These are phyloP conservation scores for Aphrophora alni DNA, from an alignment of 2,888 invertebrate species.

Conservation along the genomic window DNA sequence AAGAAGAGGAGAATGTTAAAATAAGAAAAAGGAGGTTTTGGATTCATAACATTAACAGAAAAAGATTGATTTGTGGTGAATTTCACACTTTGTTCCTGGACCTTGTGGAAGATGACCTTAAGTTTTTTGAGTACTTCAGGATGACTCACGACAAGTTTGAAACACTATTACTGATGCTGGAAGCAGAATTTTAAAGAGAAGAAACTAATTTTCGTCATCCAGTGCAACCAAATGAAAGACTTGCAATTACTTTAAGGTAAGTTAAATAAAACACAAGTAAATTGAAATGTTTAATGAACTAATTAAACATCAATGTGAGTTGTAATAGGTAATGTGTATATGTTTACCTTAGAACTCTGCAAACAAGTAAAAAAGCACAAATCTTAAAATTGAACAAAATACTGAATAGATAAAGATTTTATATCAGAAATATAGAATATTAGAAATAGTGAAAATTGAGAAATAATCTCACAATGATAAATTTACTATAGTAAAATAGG, in stretches of 20 bases:
- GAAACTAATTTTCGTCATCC: not conserved
- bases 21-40: not conserved
- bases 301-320: not conserved
- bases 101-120: constrained; percentile 7
- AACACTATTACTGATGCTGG: not conserved
- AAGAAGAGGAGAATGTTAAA: not conserved
- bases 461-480: too few species aligned
- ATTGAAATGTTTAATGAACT: too few species aligned
- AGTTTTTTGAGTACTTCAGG: constrained; percentile 9
- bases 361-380: not conserved
- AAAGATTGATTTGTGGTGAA: not conserved
- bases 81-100: constrained; percentile 16
- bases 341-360: not conserved
- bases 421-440: too few species aligned
- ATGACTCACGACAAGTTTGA: constrained; percentile 18
- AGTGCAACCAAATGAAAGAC: not conserved
- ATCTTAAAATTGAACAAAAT: not conserved
- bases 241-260: not conserved
- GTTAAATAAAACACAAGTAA: not conserved
- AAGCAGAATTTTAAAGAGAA: not conserved
- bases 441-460: too few species aligned
- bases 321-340: not conserved
- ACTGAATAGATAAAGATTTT: not conserved
- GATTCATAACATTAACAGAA: constrained; percentile 20
- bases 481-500: too few species aligned